Evolutionary conservation across 2,888 invertebrate genomes (phyloP).

Genomic region (Polymixis flavicincta): DNA sequence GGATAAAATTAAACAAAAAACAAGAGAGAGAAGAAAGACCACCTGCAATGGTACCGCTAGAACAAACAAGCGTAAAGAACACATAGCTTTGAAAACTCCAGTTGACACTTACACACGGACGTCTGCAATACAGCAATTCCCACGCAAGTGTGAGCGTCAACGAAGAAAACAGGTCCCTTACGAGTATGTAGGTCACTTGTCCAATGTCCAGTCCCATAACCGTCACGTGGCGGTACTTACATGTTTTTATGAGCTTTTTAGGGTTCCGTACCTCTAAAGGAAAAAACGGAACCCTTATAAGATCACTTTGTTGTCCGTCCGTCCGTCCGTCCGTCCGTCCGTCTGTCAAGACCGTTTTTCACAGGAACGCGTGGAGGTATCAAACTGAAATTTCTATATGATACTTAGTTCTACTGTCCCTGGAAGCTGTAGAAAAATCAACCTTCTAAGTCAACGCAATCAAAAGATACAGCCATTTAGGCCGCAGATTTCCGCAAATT

Average conservation of each 20-base stretch:
- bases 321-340: no score
- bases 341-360: no score
- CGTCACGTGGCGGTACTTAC: conserved; percentile 17
- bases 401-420: no score
- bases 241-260: conserved; percentile 39
- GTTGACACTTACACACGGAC: conserved; percentile 48
- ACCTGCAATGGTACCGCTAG: conserved; percentile 21
- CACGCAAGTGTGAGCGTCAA: conserved; percentile 54
- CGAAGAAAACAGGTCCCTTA: conserved; percentile 50
- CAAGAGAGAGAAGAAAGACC: conserved; percentile 4
- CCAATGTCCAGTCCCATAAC: conserved; percentile 47
- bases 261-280: no score
- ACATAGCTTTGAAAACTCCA: conserved; percentile 28
- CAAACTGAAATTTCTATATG: no score
- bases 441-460: no score
- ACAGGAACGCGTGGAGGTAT: no score
- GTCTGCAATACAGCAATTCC: conserved; percentile 38
- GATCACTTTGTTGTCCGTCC: no score
- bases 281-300: no score
- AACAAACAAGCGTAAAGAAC: conserved; percentile 40
- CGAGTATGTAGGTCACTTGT: conserved; percentile 62
- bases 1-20: conserved; percentile 3
- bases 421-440: no score
- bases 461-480: no score
- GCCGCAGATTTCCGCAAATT: no score